Base-by-base conservation (phyloP, 2,888 invertebrate species). In the Aproaerema taeniolella region DNA sequence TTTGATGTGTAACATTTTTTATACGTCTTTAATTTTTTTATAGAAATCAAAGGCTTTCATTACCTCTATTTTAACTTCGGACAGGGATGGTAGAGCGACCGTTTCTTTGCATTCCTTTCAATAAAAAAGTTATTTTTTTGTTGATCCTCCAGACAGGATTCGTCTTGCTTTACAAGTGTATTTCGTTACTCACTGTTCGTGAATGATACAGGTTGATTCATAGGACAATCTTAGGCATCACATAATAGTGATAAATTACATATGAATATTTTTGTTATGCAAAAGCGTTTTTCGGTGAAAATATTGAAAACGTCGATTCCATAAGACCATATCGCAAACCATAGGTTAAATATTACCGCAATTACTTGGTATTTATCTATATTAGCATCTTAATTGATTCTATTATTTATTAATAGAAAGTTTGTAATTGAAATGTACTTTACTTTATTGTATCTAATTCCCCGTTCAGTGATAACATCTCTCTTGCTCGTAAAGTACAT, bases 121-220 rank as follows among this genome's bases (percentile, higher is more conserved):
- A 38, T 16, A 38, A 43, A 40, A 43, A 40, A 24, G 14, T 7
- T 9, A 42, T 53, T 59, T 55, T 52, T 49, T 52, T 58, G 51
- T 50, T 42, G 55, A 55, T 45, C 57, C 45, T 39, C 43, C 57
- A 50, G 48, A 40, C 62, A 71, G 75, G 71, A 80, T 80, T 81
- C 79, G 79, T 76, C 71, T 71, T 72, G 80, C 67, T 66, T 52
- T 61, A 70, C 77, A 75, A 74, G 73, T 80, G 71, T 68, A 55
- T 55, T 67, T 57, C 53, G 53, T 61, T 48, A 53, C 49, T 48
- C 50, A 46, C 50, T 49, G 53, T 58, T 61, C 54, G 53, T 57
- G 56, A 47, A 47, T 41, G 45, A 45, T 61, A 74, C 55, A 64
- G 67, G 59, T 33, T 71, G 75, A 12, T 17, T 11, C 9, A 32